Evolutionary conservation across 2,888 invertebrate species (phyloP), one percentile per base, ranked within the genome.

Genomic region (Andrena dorsata): DNA sequence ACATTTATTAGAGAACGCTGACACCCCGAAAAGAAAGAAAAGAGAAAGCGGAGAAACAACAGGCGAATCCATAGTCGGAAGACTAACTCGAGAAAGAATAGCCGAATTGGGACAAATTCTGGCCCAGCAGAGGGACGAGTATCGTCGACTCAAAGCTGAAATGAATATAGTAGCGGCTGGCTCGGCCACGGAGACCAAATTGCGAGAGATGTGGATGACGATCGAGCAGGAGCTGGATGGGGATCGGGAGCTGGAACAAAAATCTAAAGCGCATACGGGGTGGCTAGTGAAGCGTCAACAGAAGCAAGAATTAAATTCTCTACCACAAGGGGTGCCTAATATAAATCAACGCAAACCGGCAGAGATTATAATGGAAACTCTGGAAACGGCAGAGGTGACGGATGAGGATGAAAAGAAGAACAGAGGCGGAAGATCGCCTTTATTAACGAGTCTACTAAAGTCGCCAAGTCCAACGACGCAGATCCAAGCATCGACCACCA

Each of bases 21-120:
- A 97, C 92, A 97, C 96, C 7, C 98, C 98, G 0, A 98, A 97
- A 94, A 95, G 98, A 0, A 98, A 98, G 91, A 98, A 97, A 92
- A 95, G 96, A 26, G 96, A 95, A 88, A 96, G 95, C 0, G 95
- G 96, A 73, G 96, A 96, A 91, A 97, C 97, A 0, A 97, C 97
- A 0, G 96, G 96, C 2, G 97, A 98, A 93, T 96, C 96, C 79
- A 97, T 98, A 82, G 95, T 98, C 1, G 96, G 96, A 66, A 95
- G 96, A 72, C 94, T 98, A 32, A 97, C 96, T 0, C 96, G 96
- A 89, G 98, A 98, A 82, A 94, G 98, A 4, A 95, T 97, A 65
- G 94, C 95, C 0, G 98, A 98, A 92, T 95, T 98, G 35, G 96
- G 97, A 87, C 96, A 95, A 78, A 95, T 95, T 0, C 94, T 98